Evolutionary conservation across 2,888 invertebrate genomes (phyloP).

Genomic region (Zele albiditarsus): DNA sequence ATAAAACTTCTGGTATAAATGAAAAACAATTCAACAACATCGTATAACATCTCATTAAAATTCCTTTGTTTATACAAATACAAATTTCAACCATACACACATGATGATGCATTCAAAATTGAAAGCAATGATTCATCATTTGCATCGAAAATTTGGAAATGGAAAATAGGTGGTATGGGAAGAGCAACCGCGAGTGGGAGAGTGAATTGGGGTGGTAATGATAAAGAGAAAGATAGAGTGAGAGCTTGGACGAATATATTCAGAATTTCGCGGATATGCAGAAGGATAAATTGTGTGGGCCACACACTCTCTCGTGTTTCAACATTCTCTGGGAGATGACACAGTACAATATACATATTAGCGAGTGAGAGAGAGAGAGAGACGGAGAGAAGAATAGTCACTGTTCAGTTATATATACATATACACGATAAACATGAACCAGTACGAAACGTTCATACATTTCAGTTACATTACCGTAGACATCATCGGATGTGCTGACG

Average conservation of each 20-base stretch:
- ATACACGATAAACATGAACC: conserved; percentile 46
- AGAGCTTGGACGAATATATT: conserved; percentile 31
- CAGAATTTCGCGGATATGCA: conserved; percentile 43
- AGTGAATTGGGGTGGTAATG: not conserved
- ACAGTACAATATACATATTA: conserved; percentile 16
- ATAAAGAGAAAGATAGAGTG: not conserved
- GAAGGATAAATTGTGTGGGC: conserved; percentile 40
- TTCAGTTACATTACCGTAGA: conserved; percentile 71
- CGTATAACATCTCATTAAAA: conserved; percentile 25
- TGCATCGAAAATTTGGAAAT: conserved; percentile 34
- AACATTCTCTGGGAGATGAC: conserved; percentile 31
- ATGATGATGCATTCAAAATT: not conserved
- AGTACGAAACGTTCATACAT: conserved; percentile 68
- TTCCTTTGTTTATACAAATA: conserved; percentile 10
- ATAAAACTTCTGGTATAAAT: not conserved
- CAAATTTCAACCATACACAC: not conserved
- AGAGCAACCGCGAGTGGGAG: not conserved
- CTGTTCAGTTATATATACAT: conserved; percentile 17
- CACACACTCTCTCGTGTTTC: conserved; percentile 30
- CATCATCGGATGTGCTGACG: conserved; percentile 72
- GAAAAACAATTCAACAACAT: not conserved
- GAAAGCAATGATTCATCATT: conserved; percentile 44
- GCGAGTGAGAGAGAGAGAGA: conserved; percentile 31
- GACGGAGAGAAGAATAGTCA: conserved; percentile 27
- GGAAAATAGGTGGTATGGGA: conserved; percentile 26